Base-by-base conservation (phyloP, 2,888 invertebrate genomes). In the Liopterus haemorrhoidalis region DNA sequence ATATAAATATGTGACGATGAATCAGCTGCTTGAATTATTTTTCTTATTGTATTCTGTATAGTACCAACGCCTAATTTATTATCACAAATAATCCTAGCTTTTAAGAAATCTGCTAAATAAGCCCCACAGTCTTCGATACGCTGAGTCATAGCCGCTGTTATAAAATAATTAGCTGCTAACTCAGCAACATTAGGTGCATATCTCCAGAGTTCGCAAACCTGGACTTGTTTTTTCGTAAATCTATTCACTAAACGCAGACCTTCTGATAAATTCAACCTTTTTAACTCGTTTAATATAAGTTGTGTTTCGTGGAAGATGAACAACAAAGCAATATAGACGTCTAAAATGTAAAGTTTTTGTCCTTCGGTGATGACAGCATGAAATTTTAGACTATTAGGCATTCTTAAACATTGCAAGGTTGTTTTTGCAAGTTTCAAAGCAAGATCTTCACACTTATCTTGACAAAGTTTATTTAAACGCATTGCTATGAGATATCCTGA, bases 1-100 rank as follows among this genome's bases (percentile, higher is more conserved):
- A 78, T 74, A 66, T 83, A 82, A 60, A 84, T 75, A 51, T 83
- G 83, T 8, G 72, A 59, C 12, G 82, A 76, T 41, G 80, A 78
- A 59, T 76, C 76, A 27, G 82, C 82, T 47, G 77, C 56, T 53
- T 65, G 63, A 40, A 66, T 65, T 14, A 67, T 62, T 32, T 69
- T 60, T 63, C 72, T 66, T 46, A 71, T 61, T 57, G 68, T 69
- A 21, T 67, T 59, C n/a, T n/a, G n/a, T n/a, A n/a, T n/a, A n/a
- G n/a, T n/a, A n/a, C n/a, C n/a, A n/a, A n/a, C n/a, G n/a, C n/a
- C n/a, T n/a, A n/a, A n/a, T n/a, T n/a, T n/a, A n/a, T n/a, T n/a
- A n/a, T n/a, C n/a, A n/a, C n/a, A n/a, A n/a, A n/a, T n/a, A n/a
- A n/a, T n/a, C n/a, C n/a, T n/a, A n/a, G n/a, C n/a, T n/a, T n/a